Evolutionary conservation across 2,113 vertebrate species (phyloP), one percentile per base, ranked within the genome.

Genomic region (Hiodon alosoides): DNA sequence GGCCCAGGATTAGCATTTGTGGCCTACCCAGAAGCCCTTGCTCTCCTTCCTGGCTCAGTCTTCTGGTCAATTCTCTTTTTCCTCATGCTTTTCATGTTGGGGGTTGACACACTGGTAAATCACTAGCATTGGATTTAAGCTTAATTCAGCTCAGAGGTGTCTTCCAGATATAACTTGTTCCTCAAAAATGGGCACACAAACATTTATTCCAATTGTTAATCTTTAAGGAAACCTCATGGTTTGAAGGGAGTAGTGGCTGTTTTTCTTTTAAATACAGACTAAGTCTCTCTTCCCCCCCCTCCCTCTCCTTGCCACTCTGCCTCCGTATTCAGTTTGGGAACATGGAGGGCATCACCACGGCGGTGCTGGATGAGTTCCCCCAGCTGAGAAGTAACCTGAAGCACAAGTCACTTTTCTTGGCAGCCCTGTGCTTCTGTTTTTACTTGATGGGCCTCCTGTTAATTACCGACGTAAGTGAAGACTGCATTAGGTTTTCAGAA

Each of bases 21-120:
- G 57, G 92, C 91, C 65, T 93, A 93, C 85, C 92, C 92, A 88
- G 92, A 93, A 77, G 92, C 92, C 74, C 89, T 93, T 55, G 92
- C 92, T 75, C 86, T 93, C 57, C 87, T 93, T 61, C 92, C 92
- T 54, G 92, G 92, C 58, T 93, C 92, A 0, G 85, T 87, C 14
- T 91, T 93, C 80, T 93, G 92, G 92, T 90, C 92, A 79, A 90
- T 93, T 75, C 73, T 93, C 70, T 93, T 93, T 82, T 93, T 93
- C 83, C 80, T 93, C 77, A 93, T 93, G 92, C 87, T 93, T 7
- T 93, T 93, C 64, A 92, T 91, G 84, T 77, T 93, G 61, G 92
- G 92, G 47, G 69, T 93, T 5, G 92, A 93, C 78, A 93, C 92
- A 17, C 81, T 93, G 86, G 92, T 93, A 83, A 89, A 82, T 48